Base-by-base conservation (phyloP, 2,888 invertebrate species). In the Tenthredo scrophulariae region DNA sequence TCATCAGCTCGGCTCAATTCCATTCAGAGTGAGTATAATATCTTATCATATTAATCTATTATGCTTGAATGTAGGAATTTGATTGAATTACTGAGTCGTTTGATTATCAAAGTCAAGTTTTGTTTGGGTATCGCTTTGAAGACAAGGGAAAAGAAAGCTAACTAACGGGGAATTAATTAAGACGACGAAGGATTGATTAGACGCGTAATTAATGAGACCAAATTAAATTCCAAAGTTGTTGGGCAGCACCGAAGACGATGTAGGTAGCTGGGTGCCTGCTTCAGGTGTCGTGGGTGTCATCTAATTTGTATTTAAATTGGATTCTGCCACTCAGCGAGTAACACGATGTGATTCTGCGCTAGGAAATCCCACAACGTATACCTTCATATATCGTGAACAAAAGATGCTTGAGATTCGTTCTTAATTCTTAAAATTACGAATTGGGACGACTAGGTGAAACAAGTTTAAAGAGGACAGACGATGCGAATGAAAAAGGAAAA, bases 251-350 rank as follows among this genome's bases (percentile, higher is more conserved):
- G 40, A 54, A 77, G 77, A 77, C 79, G 58, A 22, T 26, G 58
- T 62, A 80, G 22, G 62, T 62, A 58, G 50, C 58, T 29, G 33
- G 58, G 37, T 40, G 70, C 10, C 43, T 15, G 83, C 29, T 83
- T 67, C 83, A 67, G 84, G 83, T 82, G 46, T 77, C 84, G 84
- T 70, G 87, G 87, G 88, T 87, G 88, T 88, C 89, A 88, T 90
- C 89, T 89, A 89, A 91, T 91, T 91, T 90, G 87, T 90, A 91
- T 91, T 91, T 90, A 91, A 91, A 91, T 90, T 89, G 90, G 88
- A 87, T 89, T 89, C 86, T 87, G 84, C 84, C 84, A 84, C 70
- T 77, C 65, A 77, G 84, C 72, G 22, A 33, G 80, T 75, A 46
- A 70, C 37, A 33, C 77, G 54, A 29, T 65, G 72, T 70, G 79